A percentile compares a stretch with the other conserved stretches of the same genome.
Evolutionary conservation across 2,888 invertebrate species (phyloP).

Genomic region (Unio delphinus): DNA sequence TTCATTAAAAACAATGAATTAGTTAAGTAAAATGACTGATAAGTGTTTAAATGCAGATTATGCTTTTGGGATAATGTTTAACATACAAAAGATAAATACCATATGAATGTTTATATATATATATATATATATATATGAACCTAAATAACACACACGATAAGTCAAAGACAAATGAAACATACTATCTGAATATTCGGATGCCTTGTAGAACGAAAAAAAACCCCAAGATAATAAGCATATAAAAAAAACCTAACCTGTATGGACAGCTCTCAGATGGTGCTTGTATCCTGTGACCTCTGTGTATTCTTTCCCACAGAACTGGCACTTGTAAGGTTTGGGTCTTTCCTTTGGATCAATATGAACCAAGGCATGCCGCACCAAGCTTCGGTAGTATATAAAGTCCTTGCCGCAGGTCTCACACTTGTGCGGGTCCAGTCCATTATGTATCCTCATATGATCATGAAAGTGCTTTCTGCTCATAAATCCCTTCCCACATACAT

Average conservation of each 20-base stretch:
- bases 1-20: no score
- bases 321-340: conserved; percentile 35
- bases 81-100: no score
- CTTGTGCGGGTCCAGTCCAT: conserved; percentile 29
- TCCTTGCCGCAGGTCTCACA: conserved; percentile 37
- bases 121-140: no score
- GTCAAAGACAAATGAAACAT: no score
- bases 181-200: no score
- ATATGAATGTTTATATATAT: no score
- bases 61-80: no score
- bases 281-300: conserved; percentile 41
- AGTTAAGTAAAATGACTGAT: no score
- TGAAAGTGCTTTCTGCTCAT: conserved; percentile 38
- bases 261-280: conserved; percentile 34
- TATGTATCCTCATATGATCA: conserved; percentile 36
- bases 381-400: conserved; percentile 38
- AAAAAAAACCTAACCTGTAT: conserved; percentile 23
- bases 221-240: not conserved
- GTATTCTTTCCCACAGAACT: conserved; percentile 39
- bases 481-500: conserved; percentile 38
- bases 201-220: no score
- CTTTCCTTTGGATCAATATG: conserved; percentile 32
- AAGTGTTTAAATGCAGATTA: no score
- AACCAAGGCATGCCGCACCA: conserved; percentile 26
- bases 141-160: no score